Conservation (phyloP, 2,113 vertebrate species). For the Rousettus leschenaultii region DNA sequence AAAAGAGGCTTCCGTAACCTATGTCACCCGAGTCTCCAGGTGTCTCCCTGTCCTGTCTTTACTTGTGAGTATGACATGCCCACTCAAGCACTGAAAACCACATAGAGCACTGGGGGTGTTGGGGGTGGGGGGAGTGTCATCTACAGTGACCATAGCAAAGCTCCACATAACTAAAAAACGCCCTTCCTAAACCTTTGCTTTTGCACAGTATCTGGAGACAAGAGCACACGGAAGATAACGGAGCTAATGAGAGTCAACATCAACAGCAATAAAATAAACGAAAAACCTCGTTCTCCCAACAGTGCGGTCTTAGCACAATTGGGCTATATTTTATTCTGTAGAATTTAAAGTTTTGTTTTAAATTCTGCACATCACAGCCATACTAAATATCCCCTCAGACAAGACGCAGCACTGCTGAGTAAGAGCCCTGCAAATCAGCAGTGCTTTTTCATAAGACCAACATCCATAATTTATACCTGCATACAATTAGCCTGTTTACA, state of each 20-base stretch:
- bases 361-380: slow-evolving; percentile 88
- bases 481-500: slow-evolving; percentile 91
- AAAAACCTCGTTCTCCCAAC: slow-evolving; percentile 59
- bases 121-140: not conserved
- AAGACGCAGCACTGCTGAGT: slow-evolving; percentile 87
- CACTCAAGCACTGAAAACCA: not conserved
- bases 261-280: slow-evolving; percentile 66
- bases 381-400: slow-evolving; percentile 88
- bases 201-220: slow-evolving; percentile 58
- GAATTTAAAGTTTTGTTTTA: slow-evolving; percentile 86
- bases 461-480: slow-evolving; percentile 91
- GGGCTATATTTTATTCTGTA: slow-evolving; percentile 78
- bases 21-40: not conserved
- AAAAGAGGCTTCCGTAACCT: not conserved
- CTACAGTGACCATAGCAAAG: slow-evolving; percentile 56
- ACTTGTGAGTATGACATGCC: not conserved
- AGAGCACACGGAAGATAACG: not conserved
- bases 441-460: slow-evolving; percentile 86
- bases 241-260: slow-evolving; percentile 71
- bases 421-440: slow-evolving; percentile 86
- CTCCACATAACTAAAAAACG: slow-evolving; percentile 55
- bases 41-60: not conserved
- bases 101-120: accelerated
- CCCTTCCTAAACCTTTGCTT: slow-evolving; percentile 51
- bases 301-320: slow-evolving; percentile 68